Conservation (phyloP, 2,888 invertebrate genomes). For the Patella caerulea region DNA sequence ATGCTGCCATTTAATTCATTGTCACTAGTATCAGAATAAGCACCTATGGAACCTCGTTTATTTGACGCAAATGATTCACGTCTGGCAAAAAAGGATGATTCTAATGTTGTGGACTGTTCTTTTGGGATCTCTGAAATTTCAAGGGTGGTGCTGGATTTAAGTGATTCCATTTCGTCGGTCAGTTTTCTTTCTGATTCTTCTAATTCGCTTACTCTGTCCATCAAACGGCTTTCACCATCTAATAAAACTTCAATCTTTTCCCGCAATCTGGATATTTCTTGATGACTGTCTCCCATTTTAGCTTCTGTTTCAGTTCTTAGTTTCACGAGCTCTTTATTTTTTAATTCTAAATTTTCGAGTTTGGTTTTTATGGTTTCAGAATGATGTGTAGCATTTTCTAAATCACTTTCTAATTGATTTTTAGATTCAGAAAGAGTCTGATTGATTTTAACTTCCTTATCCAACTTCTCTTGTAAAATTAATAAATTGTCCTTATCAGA, state of each 20-base stretch:
- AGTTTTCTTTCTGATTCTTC: slow-evolving; percentile 44
- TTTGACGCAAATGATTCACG: not conserved
- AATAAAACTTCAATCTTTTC: slow-evolving; percentile 42
- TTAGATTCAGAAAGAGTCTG: slow-evolving; percentile 23
- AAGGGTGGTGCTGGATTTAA: slow-evolving; percentile 8
- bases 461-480: slow-evolving; percentile 1
- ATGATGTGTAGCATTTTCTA: slow-evolving; percentile 24
- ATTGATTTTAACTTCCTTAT: not conserved
- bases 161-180: slow-evolving; percentile 30
- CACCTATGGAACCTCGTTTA: not conserved
- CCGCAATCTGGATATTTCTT: slow-evolving; percentile 20
- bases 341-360: slow-evolving; percentile 13
- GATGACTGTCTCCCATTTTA: not conserved
- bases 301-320: slow-evolving; percentile 3
- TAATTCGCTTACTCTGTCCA: slow-evolving; percentile 50
- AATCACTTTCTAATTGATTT: slow-evolving; percentile 22
- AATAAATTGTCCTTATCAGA: slow-evolving; percentile 15
- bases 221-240: slow-evolving; percentile 51
- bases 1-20: not conserved
- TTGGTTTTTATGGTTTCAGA: slow-evolving; percentile 14
- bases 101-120: slow-evolving; percentile 10
- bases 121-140: slow-evolving; percentile 19
- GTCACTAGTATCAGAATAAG: not conserved
- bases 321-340: slow-evolving; percentile 10
- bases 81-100: not conserved